Evolutionary conservation across 2,113 vertebrate species (phyloP).

Genomic region (Rhombomys opimus): DNA sequence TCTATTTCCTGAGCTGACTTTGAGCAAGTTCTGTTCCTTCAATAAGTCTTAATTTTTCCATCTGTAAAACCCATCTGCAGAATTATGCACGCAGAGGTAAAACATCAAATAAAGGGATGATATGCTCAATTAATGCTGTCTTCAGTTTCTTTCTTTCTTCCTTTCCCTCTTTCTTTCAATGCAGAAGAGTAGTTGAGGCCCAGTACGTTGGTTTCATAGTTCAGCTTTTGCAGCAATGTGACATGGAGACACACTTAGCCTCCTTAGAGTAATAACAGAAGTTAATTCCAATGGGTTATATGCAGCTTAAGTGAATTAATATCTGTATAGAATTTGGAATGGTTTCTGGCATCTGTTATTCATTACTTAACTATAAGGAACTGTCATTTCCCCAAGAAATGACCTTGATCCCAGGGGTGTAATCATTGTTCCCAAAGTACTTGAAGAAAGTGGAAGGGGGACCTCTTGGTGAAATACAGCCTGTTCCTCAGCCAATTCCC

Average conservation of each 20-base stretch:
- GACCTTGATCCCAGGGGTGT: not conserved
- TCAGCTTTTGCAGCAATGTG: not conserved
- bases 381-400: constrained; percentile 49
- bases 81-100: constrained; percentile 49
- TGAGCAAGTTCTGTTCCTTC: not conserved
- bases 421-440: constrained; percentile 20
- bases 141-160: not conserved
- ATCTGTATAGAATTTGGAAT: not conserved
- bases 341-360: constrained; percentile 44
- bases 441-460: constrained; percentile 1
- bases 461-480: constrained; percentile 13
- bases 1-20: not conserved
- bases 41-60: not conserved
- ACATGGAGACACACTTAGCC: not conserved
- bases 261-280: not conserved
- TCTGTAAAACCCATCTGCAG: constrained; percentile 8
- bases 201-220: not conserved
- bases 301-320: constrained; percentile 35
- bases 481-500: not conserved
- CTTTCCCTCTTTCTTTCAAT: not conserved
- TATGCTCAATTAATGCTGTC: not conserved
- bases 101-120: not conserved
- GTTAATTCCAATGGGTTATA: constrained; percentile 1
- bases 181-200: not conserved
- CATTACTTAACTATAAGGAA: constrained; percentile 49